These are phyloP conservation scores for Agonopterix subpropinquella DNA, from an alignment of 2,888 invertebrate genomes.

Conservation along the genomic window DNA sequence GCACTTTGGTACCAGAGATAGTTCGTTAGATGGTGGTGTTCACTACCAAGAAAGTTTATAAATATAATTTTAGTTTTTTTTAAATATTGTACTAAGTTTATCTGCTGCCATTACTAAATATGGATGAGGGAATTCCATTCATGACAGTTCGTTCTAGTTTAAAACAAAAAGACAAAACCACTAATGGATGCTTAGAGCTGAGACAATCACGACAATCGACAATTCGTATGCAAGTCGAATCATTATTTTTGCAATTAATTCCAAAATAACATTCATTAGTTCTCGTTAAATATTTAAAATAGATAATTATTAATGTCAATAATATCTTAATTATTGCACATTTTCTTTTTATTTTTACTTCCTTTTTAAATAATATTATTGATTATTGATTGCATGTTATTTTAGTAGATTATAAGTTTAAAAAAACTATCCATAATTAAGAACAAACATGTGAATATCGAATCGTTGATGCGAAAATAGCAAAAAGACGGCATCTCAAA, in stretches of 20 bases:
- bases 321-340: constrained; percentile 33
- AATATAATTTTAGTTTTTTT: too few species aligned
- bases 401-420: too few species aligned
- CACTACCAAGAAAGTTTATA: too few species aligned
- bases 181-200: constrained; percentile 29
- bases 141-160: constrained; percentile 19
- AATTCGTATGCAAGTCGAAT: constrained; percentile 64
- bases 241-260: constrained; percentile 47
- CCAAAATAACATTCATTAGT: constrained; percentile 64
- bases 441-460: too few species aligned
- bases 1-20: too few species aligned
- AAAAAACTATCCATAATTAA: too few species aligned
- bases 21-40: too few species aligned
- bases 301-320: constrained; percentile 32
- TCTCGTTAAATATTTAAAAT: constrained; percentile 69
- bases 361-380: too few species aligned
- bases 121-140: constrained; percentile 37
- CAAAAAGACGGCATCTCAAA: too few species aligned
- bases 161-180: constrained; percentile 28
- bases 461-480: too few species aligned
- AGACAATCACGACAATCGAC: constrained; percentile 54
- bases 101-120: neutral
- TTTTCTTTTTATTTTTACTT: neutral
- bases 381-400: too few species aligned
- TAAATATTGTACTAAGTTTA: too few species aligned